Conservation (phyloP, 2,797 vertebrate genomes). For the Euthynnus affinis region DNA sequence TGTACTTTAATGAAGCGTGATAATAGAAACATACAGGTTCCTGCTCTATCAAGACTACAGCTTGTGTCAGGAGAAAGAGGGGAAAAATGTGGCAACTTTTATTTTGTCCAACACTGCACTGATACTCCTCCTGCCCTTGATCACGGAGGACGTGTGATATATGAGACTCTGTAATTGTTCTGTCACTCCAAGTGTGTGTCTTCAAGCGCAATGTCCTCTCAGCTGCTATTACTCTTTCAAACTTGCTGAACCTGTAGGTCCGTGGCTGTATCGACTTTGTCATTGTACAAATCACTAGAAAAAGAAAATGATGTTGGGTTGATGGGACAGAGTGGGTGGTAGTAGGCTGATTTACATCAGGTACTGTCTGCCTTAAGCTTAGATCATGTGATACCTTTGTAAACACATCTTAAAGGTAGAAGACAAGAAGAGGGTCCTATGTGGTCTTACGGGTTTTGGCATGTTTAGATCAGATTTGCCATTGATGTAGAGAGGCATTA, state of each 20-base stretch:
- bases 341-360: conserved; percentile 36
- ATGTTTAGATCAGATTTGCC: background rate
- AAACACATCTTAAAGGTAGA: conserved; percentile 22
- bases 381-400: conserved; percentile 29
- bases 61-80: conserved; percentile 29
- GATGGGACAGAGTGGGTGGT: conserved; percentile 39
- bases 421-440: background rate
- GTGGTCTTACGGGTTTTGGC: conserved; percentile 10
- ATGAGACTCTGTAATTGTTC: conserved; percentile 70
- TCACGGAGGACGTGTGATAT: conserved; percentile 48
- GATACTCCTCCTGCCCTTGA: conserved; percentile 34
- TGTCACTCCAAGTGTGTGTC: conserved; percentile 72
- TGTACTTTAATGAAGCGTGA: conserved; percentile 20
- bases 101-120: conserved; percentile 20
- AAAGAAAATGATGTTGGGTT: conserved; percentile 45
- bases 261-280: conserved; percentile 55
- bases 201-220: conserved; percentile 40
- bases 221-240: conserved; percentile 54
- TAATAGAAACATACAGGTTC: conserved; percentile 5
- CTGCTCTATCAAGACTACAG: conserved; percentile 7
- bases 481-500: background rate
- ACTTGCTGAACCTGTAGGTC: conserved; percentile 37
- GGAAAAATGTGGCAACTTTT: conserved; percentile 29
- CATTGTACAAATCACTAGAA: conserved; percentile 57
- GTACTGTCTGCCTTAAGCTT: conserved; percentile 10